Evolutionary conservation across 2,113 vertebrate genomes (phyloP), one percentile per base, ranked within the genome.

Genomic region (Dissostichus mawsoni): DNA sequence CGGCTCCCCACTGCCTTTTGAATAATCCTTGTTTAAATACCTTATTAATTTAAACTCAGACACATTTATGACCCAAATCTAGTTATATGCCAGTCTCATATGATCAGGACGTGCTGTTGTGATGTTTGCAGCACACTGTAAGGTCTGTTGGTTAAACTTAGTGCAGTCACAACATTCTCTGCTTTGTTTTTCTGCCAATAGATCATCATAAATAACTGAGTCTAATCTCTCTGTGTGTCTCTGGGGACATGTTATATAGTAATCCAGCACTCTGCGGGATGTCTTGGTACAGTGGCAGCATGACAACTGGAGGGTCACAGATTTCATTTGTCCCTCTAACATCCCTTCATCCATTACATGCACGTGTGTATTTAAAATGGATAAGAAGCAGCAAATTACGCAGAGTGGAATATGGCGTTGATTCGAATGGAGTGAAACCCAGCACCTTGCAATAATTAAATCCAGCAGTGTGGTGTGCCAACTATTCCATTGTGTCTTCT

Each of bases 141-240:
- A 20, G 61, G 18, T 20, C 20, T 25, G 55, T 25, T 25, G 11
- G 20, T 20, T 36, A 36, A 36, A 55, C n/a, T 10, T 55, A 13
- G 11, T 64, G 13, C 18, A 64, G 17, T 3, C 14, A 16, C 9
- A 61, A 61, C 29, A 33, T 64, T 20, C 5, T 44, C 61, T 63
- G 51, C 61, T n/a, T 44, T 63, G 61, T 45, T 44, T 63, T 45
- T 18, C 59, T 41, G 33, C 5, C 33, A 36, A 36, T 45, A 12
- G 41, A 45, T 45, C 62, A 41, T 64, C 44, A 64, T 64, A 64
- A 20, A 64, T 47, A 64, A 47, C 41, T 64, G 18, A 64, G 11
- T 47, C 41, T 23, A 13, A 12, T 58, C 56, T 64, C 41, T 64
- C 5, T 13, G 10, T 20, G 11, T 44, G 11, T 20, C 11, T 36